Percentiles rank a stretch among this genome's conserved stretches.
Evolutionary conservation across 2,113 vertebrate species (phyloP).

Genomic region (Cisticola juncidis): DNA sequence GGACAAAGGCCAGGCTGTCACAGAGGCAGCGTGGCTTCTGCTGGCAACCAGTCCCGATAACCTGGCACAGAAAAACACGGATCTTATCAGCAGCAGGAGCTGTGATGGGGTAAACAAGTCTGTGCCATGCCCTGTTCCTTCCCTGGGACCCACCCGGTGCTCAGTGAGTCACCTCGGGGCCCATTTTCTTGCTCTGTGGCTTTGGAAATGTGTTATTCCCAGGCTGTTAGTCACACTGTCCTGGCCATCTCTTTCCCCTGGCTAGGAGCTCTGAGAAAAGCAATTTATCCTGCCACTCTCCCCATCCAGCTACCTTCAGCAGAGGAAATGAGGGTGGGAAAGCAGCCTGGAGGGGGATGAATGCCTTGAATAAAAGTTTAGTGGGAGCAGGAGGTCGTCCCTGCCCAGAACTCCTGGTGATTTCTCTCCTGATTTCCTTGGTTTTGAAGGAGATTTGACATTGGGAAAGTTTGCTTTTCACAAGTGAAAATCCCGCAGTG

Average conservation of each 20-base stretch:
- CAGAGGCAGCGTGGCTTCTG: not conserved
- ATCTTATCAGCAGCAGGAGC: not conserved
- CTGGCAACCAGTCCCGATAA: not conserved
- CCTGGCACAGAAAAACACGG: not conserved
- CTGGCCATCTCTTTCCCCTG: rapidly evolving
- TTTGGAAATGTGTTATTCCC: not conserved
- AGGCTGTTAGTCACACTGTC: rapidly evolving
- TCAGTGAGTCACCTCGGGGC: conserved; percentile 8
- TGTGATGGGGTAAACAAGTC: not conserved
- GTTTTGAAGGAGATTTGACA: not conserved
- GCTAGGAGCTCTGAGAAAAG: not conserved
- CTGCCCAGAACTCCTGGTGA: not conserved
- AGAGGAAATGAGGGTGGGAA: not conserved
- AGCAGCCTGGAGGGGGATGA: not conserved
- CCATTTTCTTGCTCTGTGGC: not conserved
- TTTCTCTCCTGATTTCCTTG: not conserved
- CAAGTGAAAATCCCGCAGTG: rapidly evolving
- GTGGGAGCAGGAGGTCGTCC: not conserved
- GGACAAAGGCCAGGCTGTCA: not conserved
- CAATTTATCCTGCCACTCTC: rapidly evolving
- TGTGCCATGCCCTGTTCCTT: not conserved
- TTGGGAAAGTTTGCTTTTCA: not conserved
- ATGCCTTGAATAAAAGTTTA: not conserved
- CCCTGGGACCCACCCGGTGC: rapidly evolving
- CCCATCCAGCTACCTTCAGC: too few species aligned